phyloP scores from a whole-genome alignment of 2,113 vertebrate genomes.

The Emydocephalus ijimae region DNA sequence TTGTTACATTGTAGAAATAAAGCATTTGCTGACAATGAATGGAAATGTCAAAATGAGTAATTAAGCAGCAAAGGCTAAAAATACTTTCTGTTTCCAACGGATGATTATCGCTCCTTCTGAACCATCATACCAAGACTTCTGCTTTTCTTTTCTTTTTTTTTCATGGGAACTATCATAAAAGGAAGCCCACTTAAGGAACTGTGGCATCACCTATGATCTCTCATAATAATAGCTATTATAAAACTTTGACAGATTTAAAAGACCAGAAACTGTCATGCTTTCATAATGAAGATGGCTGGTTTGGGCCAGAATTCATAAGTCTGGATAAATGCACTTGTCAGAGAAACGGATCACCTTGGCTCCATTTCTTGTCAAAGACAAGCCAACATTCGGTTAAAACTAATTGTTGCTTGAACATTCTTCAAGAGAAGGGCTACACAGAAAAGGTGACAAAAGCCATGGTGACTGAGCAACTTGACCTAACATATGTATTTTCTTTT shows the following conservation, averaged over 20 bases:
- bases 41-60: neutral
- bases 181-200: neutral
- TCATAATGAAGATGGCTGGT: neutral
- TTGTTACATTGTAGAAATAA: slow-evolving; percentile 1
- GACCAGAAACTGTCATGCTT: too few relatives aligned
- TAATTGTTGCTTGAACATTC: neutral
- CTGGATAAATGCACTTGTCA: neutral
- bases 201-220: neutral
- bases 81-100: neutral
- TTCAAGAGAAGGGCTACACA: neutral
- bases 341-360: neutral
- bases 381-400: neutral
- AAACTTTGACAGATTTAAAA: neutral
- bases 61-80: neutral
- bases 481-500: neutral
- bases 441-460: neutral
- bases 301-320: neutral
- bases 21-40: slow-evolving; percentile 10
- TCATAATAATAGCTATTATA: neutral
- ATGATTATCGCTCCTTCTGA: neutral
- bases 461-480: neutral
- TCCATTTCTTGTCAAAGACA: neutral
- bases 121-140: neutral
- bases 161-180: neutral
- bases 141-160: neutral